These are phyloP conservation scores for Pristionchus fissidentatus DNA, from an alignment of 2,888 invertebrate genomes.

Conservation along the genomic window DNA sequence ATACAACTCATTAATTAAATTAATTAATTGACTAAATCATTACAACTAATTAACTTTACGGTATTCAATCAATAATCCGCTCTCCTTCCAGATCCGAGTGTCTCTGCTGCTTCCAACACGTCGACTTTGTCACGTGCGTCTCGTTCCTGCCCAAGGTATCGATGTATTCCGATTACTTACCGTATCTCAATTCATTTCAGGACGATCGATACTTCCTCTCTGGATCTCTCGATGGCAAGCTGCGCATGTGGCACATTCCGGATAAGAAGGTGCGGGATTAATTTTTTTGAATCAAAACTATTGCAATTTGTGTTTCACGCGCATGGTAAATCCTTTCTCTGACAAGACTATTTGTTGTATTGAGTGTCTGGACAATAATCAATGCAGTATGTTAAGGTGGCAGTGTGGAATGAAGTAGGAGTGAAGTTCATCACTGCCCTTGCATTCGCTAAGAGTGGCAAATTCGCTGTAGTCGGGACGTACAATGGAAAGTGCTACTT, in stretches of 20 bases:
- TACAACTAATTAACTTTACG: too few relatives aligned
- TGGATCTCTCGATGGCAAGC: conserved; percentile 96
- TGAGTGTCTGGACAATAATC: background rate
- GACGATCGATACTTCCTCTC: conserved; percentile 90
- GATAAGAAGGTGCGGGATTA: conserved; percentile 89
- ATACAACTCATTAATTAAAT: background rate
- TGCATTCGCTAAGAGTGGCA: conserved; percentile 83
- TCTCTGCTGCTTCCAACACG: conserved; percentile 97
- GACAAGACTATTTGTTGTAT: too few relatives aligned
- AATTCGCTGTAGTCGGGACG: conserved; percentile 97
- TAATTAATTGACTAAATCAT: background rate
- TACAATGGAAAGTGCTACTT: conserved; percentile 98
- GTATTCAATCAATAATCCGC: background rate
- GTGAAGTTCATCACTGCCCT: conserved; percentile 75
- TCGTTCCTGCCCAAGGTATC: conserved; percentile 90
- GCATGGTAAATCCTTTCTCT: background rate
- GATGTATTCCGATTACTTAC: background rate
- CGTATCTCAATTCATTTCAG: conserved; percentile 71
- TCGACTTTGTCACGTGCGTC: conserved; percentile 98
- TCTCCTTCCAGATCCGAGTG: conserved; percentile 85
- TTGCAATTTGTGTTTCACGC: too few relatives aligned
- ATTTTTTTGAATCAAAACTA: background rate
- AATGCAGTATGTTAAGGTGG: conserved; percentile 53
- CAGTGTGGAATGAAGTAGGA: conserved; percentile 66
- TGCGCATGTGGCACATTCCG: conserved; percentile 98